Conservation (phyloP, 2,888 invertebrate species). For the Mesopsocus fuscifrons region DNA sequence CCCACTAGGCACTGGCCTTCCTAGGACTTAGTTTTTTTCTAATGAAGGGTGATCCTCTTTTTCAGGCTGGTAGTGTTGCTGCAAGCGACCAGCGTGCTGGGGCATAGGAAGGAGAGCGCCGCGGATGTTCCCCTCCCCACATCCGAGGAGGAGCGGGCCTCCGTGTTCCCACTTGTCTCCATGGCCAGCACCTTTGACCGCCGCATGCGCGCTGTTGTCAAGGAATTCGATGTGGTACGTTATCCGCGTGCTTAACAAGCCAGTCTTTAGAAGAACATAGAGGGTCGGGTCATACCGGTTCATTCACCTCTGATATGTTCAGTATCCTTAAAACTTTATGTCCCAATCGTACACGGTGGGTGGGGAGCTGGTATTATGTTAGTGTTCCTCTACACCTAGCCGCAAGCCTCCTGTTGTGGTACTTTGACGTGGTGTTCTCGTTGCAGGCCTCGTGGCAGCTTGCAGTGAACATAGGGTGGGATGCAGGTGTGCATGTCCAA, state of each 20-base stretch:
- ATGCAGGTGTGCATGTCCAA: conserved; percentile 82
- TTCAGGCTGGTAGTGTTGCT: conserved; percentile 12
- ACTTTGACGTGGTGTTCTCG: too few relatives aligned
- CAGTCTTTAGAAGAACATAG: too few relatives aligned
- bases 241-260: not conserved
- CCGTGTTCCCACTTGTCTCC: conserved; percentile 37
- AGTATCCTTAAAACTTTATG: too few relatives aligned
- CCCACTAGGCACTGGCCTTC: too few relatives aligned
- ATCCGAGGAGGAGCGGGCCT: conserved; percentile 40
- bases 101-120: conserved; percentile 42
- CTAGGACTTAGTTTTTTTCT: too few relatives aligned
- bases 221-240: conserved; percentile 53
- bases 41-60: not conserved
- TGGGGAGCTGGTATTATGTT: too few relatives aligned
- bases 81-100: conserved; percentile 70
- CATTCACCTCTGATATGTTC: too few relatives aligned
- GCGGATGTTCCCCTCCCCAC: conserved; percentile 40
- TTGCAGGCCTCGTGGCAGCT: conserved; percentile 55
- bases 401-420: too few relatives aligned
- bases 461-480: conserved; percentile 65
- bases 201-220: conserved; percentile 53
- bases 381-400: too few relatives aligned
- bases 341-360: too few relatives aligned
- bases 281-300: too few relatives aligned
- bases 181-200: conserved; percentile 56